Base-by-base conservation (phyloP, 2,113 vertebrate genomes). In the Syngnathoides biaculeatus region DNA sequence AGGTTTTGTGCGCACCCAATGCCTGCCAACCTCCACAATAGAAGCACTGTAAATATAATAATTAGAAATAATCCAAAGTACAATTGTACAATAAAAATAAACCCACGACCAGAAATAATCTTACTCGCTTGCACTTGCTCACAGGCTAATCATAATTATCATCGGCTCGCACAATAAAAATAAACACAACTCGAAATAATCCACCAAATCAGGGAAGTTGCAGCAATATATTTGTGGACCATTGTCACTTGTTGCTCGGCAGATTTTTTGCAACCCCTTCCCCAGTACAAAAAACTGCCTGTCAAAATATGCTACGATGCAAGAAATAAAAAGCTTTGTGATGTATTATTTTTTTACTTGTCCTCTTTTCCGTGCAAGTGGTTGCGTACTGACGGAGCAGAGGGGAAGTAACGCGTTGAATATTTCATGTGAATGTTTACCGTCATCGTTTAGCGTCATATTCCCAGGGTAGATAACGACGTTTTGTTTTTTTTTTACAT, bases 341-440 rank as follows among this genome's bases (percentile, higher is more conserved):
- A 8, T 20, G 19, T 12, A n/a, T 52, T 11, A 52, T 22, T 52
- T 52, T 5, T 1, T 20, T 56, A 30, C 56, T 59, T 56, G 1
- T 50, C 48, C 50, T 2, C 0, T 0, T 58, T 61, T 24, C n/a
- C 12, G 12, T 24, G 20, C 26, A 62, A 43, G n/a, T 14, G 66
- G 57, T 40, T 55, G 48, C 40, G 14, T 42, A 13, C 69, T 70
- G 43, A 79, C 64, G 72, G 40, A 68, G 10, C 24, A 43, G 66
- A 78, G 74, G 45, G 69, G 72, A 80, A 79, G 71, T 74, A 78
- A 82, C 65, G 43, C 39, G 8, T 62, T 89, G 72, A 84, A 87
- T 86, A 82, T 86, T 89, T 84, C 68, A 87, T 82, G 26, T 47
- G 68, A 77, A 69, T n/a, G n/a, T n/a, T n/a, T n/a, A n/a, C n/a